Conservation (phyloP, 2,888 invertebrate species). For the Chaetogeoica ovagalla region DNA sequence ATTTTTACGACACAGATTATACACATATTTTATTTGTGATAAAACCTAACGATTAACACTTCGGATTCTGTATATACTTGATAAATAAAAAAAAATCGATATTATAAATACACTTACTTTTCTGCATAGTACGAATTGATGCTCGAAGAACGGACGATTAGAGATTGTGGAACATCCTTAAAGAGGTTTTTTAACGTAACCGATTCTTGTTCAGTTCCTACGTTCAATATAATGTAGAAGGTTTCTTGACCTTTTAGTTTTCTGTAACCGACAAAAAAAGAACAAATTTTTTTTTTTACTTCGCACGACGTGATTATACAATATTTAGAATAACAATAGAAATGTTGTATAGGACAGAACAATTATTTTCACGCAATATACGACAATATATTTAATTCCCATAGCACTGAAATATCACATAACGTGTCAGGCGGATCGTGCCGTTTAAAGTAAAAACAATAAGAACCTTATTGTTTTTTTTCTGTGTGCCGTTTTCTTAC, state of each 20-base stretch:
- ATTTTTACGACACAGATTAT: too few relatives aligned
- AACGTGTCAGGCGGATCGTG: too few relatives aligned
- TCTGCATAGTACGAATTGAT: constrained; percentile 50
- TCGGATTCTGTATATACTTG: too few relatives aligned
- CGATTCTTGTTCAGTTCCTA: constrained; percentile 62
- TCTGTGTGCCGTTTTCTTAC: too few relatives aligned
- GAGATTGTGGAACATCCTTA: constrained; percentile 26
- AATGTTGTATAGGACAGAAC: not conserved
- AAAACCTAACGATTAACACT: too few relatives aligned
- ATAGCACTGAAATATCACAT: too few relatives aligned
- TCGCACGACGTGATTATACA: not conserved
- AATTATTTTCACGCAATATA: too few relatives aligned
- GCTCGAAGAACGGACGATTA: constrained; percentile 53
- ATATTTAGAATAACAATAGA: not conserved
- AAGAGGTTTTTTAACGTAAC: constrained; percentile 62
- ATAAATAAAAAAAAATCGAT: too few relatives aligned
- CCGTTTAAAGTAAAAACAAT: too few relatives aligned
- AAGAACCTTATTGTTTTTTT: too few relatives aligned
- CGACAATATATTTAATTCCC: too few relatives aligned
- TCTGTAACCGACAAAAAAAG: constrained; percentile 38
- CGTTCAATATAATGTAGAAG: constrained; percentile 64
- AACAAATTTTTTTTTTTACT: not conserved
- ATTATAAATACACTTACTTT: constrained; percentile 52
- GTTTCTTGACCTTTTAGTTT: constrained; percentile 53
- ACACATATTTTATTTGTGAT: too few relatives aligned